Conservation (phyloP, 2,113 vertebrate species). For the Pithys albifrons region DNA sequence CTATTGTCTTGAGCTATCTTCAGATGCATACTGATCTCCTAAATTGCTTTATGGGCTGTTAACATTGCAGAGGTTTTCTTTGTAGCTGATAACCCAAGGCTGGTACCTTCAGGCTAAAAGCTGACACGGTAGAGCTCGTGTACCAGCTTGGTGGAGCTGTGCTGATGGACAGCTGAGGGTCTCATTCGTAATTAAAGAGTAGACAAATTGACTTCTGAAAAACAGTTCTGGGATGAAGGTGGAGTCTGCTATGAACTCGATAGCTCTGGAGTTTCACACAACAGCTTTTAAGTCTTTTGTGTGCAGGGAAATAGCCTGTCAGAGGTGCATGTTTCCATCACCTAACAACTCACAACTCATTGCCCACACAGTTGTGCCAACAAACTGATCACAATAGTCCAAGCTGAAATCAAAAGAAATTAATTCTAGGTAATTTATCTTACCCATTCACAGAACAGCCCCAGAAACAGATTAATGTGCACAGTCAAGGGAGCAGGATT, state of each 20-base stretch:
- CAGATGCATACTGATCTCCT: neutral
- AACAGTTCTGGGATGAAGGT: neutral
- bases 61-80: neutral
- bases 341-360: neutral
- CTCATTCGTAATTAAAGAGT: neutral
- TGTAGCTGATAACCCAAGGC: neutral
- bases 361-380: neutral
- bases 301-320: neutral
- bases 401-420: neutral
- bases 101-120: neutral
- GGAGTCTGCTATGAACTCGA: neutral
- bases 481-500: neutral
- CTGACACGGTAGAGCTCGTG: neutral
- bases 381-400: neutral
- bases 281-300: neutral
- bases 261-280: neutral
- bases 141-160: neutral
- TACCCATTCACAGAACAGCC: neutral
- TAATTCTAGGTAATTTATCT: neutral
- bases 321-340: neutral
- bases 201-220: neutral
- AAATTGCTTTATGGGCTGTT: neutral
- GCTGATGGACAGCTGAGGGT: neutral
- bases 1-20: constrained; percentile 7
- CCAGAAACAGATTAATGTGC: neutral